Evolutionary conservation across 2,888 invertebrate species (phyloP).

Genomic region (Flabesymbios commensalis): DNA sequence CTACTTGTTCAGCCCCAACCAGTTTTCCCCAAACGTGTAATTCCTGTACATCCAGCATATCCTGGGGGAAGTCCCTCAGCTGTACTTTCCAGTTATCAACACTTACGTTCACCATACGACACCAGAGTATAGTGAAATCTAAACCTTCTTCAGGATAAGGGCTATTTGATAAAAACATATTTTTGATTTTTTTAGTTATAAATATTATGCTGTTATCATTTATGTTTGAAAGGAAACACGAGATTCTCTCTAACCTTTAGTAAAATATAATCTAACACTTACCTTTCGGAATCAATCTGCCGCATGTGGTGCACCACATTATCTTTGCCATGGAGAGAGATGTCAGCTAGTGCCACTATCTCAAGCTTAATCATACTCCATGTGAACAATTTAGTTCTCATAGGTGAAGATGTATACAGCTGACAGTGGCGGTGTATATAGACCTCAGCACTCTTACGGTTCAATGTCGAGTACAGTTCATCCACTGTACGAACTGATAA

Average conservation of each 20-base stretch:
- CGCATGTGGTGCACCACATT: constrained; percentile 75
- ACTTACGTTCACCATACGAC: constrained; percentile 80
- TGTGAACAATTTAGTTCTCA: constrained; percentile 75
- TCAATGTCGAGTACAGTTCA: constrained; percentile 83
- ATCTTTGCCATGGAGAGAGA: constrained; percentile 79
- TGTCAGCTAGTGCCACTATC: constrained; percentile 82
- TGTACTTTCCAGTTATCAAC: constrained; percentile 86
- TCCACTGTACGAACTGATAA: constrained; percentile 67
- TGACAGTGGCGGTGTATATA: constrained; percentile 88
- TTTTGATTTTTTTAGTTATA: neutral
- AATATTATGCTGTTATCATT: neutral
- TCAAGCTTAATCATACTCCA: constrained; percentile 81
- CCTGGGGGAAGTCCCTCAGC: constrained; percentile 93
- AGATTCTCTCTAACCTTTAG: too few relatives aligned
- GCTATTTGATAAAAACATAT: constrained; percentile 62
- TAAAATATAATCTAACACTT: too few relatives aligned
- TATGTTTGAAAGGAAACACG: too few relatives aligned
- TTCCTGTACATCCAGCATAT: constrained; percentile 81
- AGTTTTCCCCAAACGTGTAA: constrained; percentile 87
- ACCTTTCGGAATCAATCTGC: constrained; percentile 82
- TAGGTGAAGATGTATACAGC: constrained; percentile 70
- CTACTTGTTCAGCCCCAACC: constrained; percentile 81
- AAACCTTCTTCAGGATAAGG: constrained; percentile 87
- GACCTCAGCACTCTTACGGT: constrained; percentile 90
- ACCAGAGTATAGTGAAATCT: constrained; percentile 91